A percentile compares a stretch with the other conserved stretches of the same genome.
Evolutionary conservation across 2,888 invertebrate genomes (phyloP).

Genomic region (Cryptus armator): DNA sequence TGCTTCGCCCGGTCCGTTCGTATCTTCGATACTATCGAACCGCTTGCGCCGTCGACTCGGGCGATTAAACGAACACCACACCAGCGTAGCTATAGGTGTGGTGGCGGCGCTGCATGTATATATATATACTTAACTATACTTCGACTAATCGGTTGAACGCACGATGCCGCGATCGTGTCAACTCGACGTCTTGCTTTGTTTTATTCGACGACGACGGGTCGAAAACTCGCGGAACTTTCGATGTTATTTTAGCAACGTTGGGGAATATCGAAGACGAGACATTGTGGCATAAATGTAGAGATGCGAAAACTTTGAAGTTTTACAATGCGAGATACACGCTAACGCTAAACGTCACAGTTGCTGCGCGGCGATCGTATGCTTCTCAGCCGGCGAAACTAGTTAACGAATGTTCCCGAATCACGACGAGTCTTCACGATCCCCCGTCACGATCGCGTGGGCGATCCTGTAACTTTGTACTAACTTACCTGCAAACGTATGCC

Average conservation of each 20-base stretch:
- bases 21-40: neutral
- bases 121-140: neutral
- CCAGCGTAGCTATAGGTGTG: neutral
- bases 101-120: neutral
- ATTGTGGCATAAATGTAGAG: neutral
- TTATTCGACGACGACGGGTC: neutral
- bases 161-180: neutral
- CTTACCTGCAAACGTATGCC: constrained; percentile 42
- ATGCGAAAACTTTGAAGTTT: neutral
- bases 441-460: constrained; percentile 17
- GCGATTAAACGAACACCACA: neutral
- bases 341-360: constrained; percentile 6
- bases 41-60: neutral
- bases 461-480: constrained; percentile 47
- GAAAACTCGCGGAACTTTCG: neutral
- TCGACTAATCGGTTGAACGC: neutral
- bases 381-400: constrained; percentile 50
- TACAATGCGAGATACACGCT: constrained; percentile 26
- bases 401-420: constrained; percentile 30
- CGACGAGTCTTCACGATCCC: constrained; percentile 42
- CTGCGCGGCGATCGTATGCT: neutral
- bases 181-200: constrained; percentile 5
- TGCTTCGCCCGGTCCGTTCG: neutral
- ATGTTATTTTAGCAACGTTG: neutral
- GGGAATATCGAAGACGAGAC: neutral